Evolutionary conservation across 1,140 invertebrate genomes (phyloP), one percentile per base, ranked within the genome.

Genomic region (Nasonia vitripennis): DNA sequence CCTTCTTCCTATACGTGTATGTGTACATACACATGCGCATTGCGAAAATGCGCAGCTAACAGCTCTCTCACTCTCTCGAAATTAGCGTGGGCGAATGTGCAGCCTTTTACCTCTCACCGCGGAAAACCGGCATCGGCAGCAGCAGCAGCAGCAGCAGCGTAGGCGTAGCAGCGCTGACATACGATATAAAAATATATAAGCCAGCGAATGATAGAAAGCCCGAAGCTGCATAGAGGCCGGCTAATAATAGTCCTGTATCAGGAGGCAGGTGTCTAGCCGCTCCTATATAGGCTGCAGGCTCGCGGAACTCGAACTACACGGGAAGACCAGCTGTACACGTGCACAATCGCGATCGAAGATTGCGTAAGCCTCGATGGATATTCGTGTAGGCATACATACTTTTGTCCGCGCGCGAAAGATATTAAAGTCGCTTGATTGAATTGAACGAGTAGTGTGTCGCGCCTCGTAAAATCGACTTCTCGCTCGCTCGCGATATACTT

Each of bases 101-200:
- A 34, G 70, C 45, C 45, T 27, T 37, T 74, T 62, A 41, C 81
- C 81, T 82, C 48, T 82, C 81, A 74, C 79, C 68, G 55, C n/a
- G 27, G 41, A 41, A 62, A 62, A 62, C 55, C 55, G 20, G 55
- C 55, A 62, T 20, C 17, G 23, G 68, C 67, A 71, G 10, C 67
- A 20, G 23, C 34, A 68, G 78, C 86, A 82, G 81, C 71, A 81
- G 85, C 86, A 70, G 74, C 78, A 81, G 14, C 23, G 31, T 55
- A 11, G 75, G n/a, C n/a, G n/a, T n/a, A n/a, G n/a, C n/a, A n/a
- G n/a, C n/a, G 23, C 10, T 71, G 20, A 71, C 12, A 71, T 31
- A 27, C 27, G 27, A 11, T 11, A 31, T 11, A 71, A 71, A 71
- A 71, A 71, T 27, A 2, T 9, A 23, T 41, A 7, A 12, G 14